Base-by-base conservation (phyloP, 2,113 vertebrate genomes). In the Atherinomorus stipes region DNA sequence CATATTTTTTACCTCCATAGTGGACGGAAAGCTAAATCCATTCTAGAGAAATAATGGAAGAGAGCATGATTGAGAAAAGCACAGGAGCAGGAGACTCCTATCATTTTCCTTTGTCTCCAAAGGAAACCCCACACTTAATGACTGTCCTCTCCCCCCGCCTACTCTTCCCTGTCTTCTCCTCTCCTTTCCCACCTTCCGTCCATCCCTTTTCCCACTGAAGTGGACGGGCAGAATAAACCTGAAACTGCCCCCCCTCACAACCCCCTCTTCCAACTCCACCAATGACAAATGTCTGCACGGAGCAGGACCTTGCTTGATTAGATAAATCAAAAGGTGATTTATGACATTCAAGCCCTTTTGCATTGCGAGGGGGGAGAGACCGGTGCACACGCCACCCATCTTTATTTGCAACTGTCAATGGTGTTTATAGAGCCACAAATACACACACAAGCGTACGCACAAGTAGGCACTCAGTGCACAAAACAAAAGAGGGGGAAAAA, bases 281-380 rank as follows among this genome's bases (percentile, higher is more conserved):
- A 90, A 91, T 94, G 93, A 94, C 93, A 94, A 93, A 94, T 93
- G 94, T 90, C 91, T 92, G 89, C 85, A 86, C 90, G 88, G 91
- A 83, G 92, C 91, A 90, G 92, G 93, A 92, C 91, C 92, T 88
- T 88, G 91, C 88, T 92, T 95, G 94, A 95, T 94, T 94, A 93
- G 93, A 95, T 95, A 93, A 94, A 95, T 95, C 94, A 95, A 93
- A 94, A 92, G 86, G 93, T 94, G 94, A 95, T 95, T 95, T 94
- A 95, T 94, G 94, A 94, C 92, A 91, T 87, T 93, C 91, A 87
- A 86, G 75, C 88, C 81, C 79, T 93, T 93, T 90, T 94, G 92
- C 90, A 93, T 94, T 90, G 90, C 90, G 88, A 34, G 31, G 77
- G 83, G 86, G 88, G 85, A 88, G 85, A 85, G 80, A 80, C 77